Evolutionary conservation across 2,113 vertebrate species (phyloP).

Genomic region (Ailuropoda melanoleuca): DNA sequence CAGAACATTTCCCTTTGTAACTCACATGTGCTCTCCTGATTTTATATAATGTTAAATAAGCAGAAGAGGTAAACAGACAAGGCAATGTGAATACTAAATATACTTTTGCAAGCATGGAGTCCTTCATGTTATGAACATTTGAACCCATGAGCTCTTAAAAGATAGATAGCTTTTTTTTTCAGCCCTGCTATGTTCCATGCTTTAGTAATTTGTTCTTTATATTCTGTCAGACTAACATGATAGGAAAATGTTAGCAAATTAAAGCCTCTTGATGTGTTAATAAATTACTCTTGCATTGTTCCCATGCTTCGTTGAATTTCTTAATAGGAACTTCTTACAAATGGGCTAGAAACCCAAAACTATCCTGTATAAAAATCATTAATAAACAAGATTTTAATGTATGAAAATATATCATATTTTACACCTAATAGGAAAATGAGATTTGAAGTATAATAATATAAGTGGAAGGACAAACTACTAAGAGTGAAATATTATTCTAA

Average conservation of each 20-base stretch:
- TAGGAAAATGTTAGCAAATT: constrained; percentile 65
- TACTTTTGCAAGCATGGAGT: neutral
- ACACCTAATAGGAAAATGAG: constrained; percentile 49
- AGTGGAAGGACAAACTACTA: neutral
- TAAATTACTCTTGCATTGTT: constrained; percentile 57
- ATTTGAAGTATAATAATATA: constrained; percentile 33
- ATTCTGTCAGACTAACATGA: constrained; percentile 26
- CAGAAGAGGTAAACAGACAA: neutral
- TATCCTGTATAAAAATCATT: constrained; percentile 48
- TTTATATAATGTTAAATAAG: neutral
- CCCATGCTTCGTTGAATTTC: constrained; percentile 71
- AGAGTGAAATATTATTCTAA: neutral
- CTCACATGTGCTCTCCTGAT: neutral
- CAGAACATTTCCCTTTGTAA: neutral
- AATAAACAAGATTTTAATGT: constrained; percentile 64
- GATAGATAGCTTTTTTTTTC: neutral
- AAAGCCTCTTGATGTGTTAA: constrained; percentile 64
- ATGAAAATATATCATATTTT: constrained; percentile 61
- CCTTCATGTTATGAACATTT: neutral
- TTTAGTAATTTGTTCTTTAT: constrained; percentile 47
- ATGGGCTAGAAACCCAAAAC: constrained; percentile 56
- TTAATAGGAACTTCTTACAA: constrained; percentile 69
- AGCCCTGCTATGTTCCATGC: neutral
- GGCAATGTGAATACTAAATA: neutral
- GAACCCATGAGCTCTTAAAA: neutral